These are phyloP conservation scores for Ptiloglossa arizonensis DNA, from an alignment of 1,140 invertebrate species.

Conservation along the genomic window DNA sequence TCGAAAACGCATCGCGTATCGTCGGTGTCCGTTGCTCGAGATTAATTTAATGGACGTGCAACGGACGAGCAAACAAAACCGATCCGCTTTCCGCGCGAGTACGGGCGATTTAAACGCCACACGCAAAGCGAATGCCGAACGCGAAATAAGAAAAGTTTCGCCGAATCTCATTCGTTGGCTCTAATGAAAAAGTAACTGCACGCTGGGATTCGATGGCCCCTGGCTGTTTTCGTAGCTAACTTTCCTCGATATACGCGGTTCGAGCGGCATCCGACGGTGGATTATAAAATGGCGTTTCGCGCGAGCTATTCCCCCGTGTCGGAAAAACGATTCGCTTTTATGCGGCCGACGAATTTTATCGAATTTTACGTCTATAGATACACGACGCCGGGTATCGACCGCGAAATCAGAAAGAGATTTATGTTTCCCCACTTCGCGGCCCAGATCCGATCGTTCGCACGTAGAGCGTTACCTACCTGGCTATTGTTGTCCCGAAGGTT, in stretches of 20 bases:
- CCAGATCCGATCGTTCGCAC: no score
- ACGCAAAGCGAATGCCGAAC: slow-evolving; percentile 16
- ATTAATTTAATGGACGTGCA: slow-evolving; percentile 62
- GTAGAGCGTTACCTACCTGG: no score
- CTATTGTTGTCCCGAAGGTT: no score
- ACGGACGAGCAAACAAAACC: background rate
- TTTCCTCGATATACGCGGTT: slow-evolving; percentile 21
- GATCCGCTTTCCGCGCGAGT: background rate
- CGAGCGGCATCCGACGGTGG: slow-evolving; percentile 7
- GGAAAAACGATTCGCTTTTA: background rate
- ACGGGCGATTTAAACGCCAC: slow-evolving; percentile 1
- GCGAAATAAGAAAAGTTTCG: slow-evolving; percentile 45
- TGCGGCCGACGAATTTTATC: background rate
- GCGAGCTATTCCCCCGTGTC: background rate
- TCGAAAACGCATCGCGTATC: slow-evolving; percentile 49
- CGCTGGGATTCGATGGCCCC: slow-evolving; percentile 20
- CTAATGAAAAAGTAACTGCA: slow-evolving; percentile 49
- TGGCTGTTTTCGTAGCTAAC: slow-evolving; percentile 36
- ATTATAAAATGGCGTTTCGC: slow-evolving; percentile 37
- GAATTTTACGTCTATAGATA: background rate
- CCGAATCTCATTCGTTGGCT: slow-evolving; percentile 31
- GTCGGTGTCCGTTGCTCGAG: slow-evolving; percentile 48
- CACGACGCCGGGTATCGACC: no score
- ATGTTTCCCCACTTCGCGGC: no score
- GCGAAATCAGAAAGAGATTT: no score